Conservation (phyloP, 2,797 vertebrate species). For the Aldrovandia affinis region DNA sequence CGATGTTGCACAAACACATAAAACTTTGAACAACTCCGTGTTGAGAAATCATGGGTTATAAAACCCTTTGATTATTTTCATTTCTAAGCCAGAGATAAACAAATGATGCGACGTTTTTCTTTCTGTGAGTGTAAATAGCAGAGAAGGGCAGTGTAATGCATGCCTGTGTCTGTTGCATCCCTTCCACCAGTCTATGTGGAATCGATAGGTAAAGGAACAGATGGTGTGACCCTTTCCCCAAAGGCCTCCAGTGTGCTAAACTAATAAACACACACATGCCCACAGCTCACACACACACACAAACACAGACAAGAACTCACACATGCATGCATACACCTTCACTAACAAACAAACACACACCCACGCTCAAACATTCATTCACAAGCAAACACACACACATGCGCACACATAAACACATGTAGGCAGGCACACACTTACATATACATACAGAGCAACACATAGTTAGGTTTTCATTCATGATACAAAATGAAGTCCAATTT, state of each 20-base stretch:
- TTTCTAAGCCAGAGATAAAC: neutral
- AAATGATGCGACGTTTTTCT: neutral
- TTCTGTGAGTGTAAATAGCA: neutral
- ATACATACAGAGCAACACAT: too few relatives aligned
- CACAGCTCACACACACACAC: neutral
- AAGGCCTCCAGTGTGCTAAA: conserved; percentile 33
- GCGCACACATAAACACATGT: neutral
- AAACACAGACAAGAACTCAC: neutral
- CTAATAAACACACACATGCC: neutral
- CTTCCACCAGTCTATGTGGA: neutral
- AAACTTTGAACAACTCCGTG: neutral
- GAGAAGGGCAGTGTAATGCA: neutral
- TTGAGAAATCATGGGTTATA: neutral
- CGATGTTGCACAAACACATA: neutral
- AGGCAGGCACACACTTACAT: neutral
- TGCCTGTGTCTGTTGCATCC: neutral
- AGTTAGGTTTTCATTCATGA: too few relatives aligned
- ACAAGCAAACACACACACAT: neutral
- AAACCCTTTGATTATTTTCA: neutral
- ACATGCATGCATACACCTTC: neutral
- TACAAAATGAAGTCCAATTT: too few relatives aligned
- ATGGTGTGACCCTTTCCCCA: conserved; percentile 56
- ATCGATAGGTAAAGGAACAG: conserved; percentile 61
- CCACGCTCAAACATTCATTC: neutral
- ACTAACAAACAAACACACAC: neutral